Evolutionary conservation across 2,113 vertebrate species (phyloP).

Genomic region (Plecturocebus donacophilus): DNA sequence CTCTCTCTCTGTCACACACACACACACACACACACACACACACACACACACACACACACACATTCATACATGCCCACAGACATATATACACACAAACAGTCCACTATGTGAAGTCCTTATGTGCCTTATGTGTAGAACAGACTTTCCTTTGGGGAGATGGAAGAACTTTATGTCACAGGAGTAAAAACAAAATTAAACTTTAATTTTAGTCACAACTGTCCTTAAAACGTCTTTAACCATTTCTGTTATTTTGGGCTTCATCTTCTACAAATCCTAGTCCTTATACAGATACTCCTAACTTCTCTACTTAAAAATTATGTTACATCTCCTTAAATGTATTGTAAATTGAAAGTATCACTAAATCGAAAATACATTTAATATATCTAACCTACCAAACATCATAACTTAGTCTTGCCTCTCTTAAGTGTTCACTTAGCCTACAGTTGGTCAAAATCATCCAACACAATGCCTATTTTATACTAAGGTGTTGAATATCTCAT

Average conservation of each 20-base stretch:
- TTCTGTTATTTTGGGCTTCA: constrained; percentile 13
- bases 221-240: not conserved
- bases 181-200: not conserved
- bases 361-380: not conserved
- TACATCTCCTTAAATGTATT: not conserved
- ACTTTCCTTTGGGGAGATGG: constrained; percentile 14
- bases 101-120: not conserved
- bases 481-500: not conserved
- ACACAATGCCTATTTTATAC: not conserved
- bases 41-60: not conserved
- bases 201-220: not conserved
- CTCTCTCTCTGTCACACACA: too few species aligned
- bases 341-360: not conserved
- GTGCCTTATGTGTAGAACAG: not conserved
- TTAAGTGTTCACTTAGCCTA: not conserved
- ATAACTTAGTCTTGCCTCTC: not conserved
- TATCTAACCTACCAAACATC: not conserved
- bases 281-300: not conserved
- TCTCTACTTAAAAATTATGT: not conserved
- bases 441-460: not conserved
- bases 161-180: not conserved
- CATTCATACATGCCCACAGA: not conserved
- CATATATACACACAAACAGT: not conserved
- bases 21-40: not conserved
- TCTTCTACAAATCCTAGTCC: not conserved